Evolutionary conservation across 2,888 invertebrate species (phyloP).

Genomic region (Drosophila antonietae): DNA sequence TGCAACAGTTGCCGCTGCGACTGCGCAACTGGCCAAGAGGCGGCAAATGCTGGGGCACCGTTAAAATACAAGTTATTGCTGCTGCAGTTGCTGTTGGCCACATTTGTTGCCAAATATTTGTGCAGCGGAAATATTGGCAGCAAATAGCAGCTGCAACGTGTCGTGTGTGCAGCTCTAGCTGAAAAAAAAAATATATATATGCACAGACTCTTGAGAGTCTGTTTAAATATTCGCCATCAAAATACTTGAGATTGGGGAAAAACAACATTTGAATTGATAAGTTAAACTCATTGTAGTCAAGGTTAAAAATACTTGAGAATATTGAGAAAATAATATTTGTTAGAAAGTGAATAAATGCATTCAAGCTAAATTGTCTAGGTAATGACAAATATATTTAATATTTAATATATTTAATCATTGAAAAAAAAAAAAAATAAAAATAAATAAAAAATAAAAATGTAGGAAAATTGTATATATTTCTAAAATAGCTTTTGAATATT

Average conservation of each 20-base stretch:
- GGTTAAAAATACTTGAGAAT: slow-evolving; percentile 24
- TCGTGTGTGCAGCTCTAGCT: slow-evolving; percentile 14
- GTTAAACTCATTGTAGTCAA: slow-evolving; percentile 11
- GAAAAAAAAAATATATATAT: slow-evolving; percentile 27
- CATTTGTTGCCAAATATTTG: slow-evolving; percentile 66
- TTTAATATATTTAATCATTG: too few relatives aligned
- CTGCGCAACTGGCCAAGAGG: slow-evolving; percentile 55
- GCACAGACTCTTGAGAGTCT: slow-evolving; percentile 8
- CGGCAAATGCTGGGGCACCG: slow-evolving; percentile 32
- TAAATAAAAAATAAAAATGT: too few relatives aligned
- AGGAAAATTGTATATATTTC: too few relatives aligned
- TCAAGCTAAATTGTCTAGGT: not conserved
- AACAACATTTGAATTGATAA: slow-evolving; percentile 21
- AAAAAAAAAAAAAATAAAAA: too few relatives aligned
- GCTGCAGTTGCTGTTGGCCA: slow-evolving; percentile 45
- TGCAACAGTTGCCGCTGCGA: slow-evolving; percentile 48
- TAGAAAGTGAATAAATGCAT: not conserved
- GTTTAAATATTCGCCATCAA: slow-evolving; percentile 8
- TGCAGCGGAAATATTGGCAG: slow-evolving; percentile 57
- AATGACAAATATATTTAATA: too few relatives aligned
- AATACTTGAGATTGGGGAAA: slow-evolving; percentile 2
- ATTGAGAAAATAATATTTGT: slow-evolving; percentile 3
- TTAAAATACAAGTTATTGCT: slow-evolving; percentile 17
- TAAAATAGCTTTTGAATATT: too few relatives aligned
- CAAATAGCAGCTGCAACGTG: slow-evolving; percentile 20